A percentile compares a stretch with the other conserved stretches of the same genome.
phyloP scores from a whole-genome alignment of 2,888 invertebrate species.

The Agrotis puta region DNA sequence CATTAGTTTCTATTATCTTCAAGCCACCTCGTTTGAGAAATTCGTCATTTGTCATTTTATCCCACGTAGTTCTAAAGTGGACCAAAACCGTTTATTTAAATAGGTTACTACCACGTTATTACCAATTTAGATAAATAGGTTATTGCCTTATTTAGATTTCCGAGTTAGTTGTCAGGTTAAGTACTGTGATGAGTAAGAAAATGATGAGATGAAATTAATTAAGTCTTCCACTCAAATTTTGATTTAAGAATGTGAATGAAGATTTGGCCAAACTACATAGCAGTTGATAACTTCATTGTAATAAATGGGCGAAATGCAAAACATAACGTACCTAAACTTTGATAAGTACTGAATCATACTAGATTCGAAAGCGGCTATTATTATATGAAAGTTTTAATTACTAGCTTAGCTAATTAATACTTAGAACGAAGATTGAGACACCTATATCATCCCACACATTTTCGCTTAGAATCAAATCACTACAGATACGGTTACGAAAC shows the following conservation, averaged over 20 bases:
- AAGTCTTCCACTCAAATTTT: background rate
- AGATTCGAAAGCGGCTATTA: background rate
- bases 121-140: slow-evolving; percentile 37
- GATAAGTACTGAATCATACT: background rate
- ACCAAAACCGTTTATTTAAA: slow-evolving; percentile 31
- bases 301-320: background rate
- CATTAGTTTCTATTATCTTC: slow-evolving; percentile 42
- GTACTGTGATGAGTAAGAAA: background rate
- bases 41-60: slow-evolving; percentile 18
- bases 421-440: background rate
- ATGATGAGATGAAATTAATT: background rate
- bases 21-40: slow-evolving; percentile 3
- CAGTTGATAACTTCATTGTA: background rate
- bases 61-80: slow-evolving; percentile 44
- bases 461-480: background rate
- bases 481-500: background rate
- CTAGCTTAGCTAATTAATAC: too few species aligned
- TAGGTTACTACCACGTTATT: slow-evolving; percentile 34
- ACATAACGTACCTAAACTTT: background rate
- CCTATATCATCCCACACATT: background rate
- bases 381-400: background rate
- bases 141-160: slow-evolving; percentile 28
- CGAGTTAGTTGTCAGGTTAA: background rate
- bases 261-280: too few species aligned
- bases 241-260: too few species aligned